These are phyloP conservation scores for Mobula birostris DNA, from an alignment of 2,113 vertebrate species.

Conservation along the genomic window DNA sequence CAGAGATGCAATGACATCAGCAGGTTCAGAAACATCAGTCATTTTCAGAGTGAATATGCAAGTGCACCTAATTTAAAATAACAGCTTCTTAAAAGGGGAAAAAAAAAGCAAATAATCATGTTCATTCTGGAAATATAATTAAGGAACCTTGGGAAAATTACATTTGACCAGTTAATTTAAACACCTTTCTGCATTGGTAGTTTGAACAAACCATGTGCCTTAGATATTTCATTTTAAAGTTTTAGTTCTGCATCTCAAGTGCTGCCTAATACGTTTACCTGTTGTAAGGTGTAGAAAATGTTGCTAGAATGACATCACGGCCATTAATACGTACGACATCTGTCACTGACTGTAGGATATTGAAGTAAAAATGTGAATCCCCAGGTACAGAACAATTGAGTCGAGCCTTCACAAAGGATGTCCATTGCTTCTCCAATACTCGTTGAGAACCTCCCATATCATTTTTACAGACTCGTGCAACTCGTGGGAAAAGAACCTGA, in stretches of 20 bases:
- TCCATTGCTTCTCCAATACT: conserved; percentile 98
- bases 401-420: conserved; percentile 91
- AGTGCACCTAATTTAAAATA: neutral
- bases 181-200: neutral
- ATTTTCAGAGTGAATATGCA: neutral
- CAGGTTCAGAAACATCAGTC: neutral
- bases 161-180: neutral
- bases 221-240: neutral
- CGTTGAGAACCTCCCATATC: conserved; percentile 92
- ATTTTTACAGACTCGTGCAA: conserved; percentile 92
- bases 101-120: neutral
- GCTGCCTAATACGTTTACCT: conserved; percentile 61
- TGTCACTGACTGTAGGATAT: conserved; percentile 93
- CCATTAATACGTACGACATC: conserved; percentile 85
- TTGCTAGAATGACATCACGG: conserved; percentile 85
- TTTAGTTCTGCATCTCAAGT: neutral
- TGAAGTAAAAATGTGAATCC: conserved; percentile 97
- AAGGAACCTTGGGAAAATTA: conserved; percentile 1
- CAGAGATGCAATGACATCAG: conserved; percentile 40
- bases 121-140: neutral
- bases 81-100: no score
- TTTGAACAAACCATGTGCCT: neutral
- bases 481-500: conserved; percentile 90
- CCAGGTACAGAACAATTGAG: conserved; percentile 96
- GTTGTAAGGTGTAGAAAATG: conserved; percentile 96